These are phyloP conservation scores for Otolemur garnettii DNA, from an alignment of 2,113 vertebrate genomes.

Conservation along the genomic window DNA sequence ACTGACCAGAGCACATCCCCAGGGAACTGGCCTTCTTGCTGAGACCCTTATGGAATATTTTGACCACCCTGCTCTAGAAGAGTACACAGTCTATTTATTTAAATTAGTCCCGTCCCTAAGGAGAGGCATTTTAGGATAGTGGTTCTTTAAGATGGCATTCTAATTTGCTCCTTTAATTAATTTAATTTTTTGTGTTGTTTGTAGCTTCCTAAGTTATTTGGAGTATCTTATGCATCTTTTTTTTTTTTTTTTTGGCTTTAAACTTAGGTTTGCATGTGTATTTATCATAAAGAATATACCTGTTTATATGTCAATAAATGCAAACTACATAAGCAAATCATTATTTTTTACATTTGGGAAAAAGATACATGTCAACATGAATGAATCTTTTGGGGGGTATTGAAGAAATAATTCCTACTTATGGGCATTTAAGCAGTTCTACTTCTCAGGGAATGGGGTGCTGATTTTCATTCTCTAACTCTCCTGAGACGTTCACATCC, in stretches of 20 bases:
- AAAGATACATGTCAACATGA: background rate
- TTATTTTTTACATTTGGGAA: background rate
- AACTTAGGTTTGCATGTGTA: background rate
- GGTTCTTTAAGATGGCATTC: slow-evolving; percentile 37
- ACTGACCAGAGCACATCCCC: background rate
- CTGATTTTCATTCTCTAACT: slow-evolving; percentile 27
- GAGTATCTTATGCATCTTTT: background rate
- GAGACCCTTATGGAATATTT: slow-evolving; percentile 28
- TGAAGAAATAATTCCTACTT: background rate
- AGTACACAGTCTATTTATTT: background rate
- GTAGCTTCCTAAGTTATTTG: background rate
- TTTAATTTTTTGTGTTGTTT: slow-evolving; percentile 53
- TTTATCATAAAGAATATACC: background rate
- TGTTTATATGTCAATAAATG: background rate
- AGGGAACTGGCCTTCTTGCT: background rate
- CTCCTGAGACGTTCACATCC: background rate
- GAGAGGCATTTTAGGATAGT: slow-evolving; percentile 3
- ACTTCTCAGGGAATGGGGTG: background rate
- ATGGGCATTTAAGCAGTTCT: background rate
- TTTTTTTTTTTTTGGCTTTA: slow-evolving; percentile 27
- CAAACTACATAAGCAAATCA: background rate
- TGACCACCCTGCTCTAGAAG: slow-evolving; percentile 8
- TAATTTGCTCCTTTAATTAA: slow-evolving; percentile 62
- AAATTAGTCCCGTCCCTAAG: background rate
- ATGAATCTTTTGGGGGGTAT: background rate